phyloP scores from a whole-genome alignment of 2,888 invertebrate species.

The Glyphotaelius pellucidus region DNA sequence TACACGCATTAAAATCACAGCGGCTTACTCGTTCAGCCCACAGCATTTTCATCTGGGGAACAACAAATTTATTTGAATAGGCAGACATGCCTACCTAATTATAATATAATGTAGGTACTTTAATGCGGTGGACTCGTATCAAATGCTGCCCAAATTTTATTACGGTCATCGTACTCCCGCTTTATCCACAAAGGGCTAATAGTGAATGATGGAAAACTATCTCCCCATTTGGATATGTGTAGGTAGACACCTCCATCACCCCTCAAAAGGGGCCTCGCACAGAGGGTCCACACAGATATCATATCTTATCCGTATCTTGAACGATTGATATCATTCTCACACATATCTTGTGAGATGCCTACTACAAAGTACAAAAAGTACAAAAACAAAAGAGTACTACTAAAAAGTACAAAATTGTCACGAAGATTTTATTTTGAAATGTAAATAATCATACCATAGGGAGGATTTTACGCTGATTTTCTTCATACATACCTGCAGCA shows the following conservation, averaged over 20 bases:
- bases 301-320: neutral
- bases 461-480: no score
- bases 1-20: constrained; percentile 5
- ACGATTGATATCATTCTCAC: neutral
- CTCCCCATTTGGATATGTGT: neutral
- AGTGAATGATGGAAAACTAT: neutral
- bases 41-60: neutral
- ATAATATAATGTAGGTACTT: constrained; percentile 2
- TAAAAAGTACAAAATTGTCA: neutral
- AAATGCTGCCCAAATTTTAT: neutral
- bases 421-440: neutral
- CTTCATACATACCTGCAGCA: no score
- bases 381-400: no score
- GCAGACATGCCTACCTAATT: neutral
- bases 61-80: constrained; percentile 15
- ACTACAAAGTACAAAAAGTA: no score
- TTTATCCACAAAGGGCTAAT: neutral
- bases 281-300: no score
- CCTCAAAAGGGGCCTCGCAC: neutral
- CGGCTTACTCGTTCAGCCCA: neutral
- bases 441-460: neutral
- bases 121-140: constrained; percentile 2
- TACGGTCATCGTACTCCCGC: neutral
- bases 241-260: neutral
- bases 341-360: neutral